Percentiles rank a stretch among this genome's conserved stretches.
Conservation (phyloP, 2,888 invertebrate species). For the Pterobdella sp. region DNA sequence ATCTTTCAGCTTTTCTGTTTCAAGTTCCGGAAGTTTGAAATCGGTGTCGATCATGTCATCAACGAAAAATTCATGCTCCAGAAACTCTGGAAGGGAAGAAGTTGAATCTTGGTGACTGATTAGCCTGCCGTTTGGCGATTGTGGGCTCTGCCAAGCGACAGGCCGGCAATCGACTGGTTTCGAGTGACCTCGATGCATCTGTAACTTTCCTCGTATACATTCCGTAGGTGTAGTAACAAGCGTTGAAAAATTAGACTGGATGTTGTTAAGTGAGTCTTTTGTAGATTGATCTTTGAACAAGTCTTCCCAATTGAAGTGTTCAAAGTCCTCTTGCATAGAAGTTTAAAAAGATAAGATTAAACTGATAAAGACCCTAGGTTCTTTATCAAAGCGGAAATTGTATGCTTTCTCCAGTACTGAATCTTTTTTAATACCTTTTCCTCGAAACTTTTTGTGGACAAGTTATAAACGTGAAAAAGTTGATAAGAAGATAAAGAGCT, state of each 20-base stretch:
- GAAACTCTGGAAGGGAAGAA: neutral
- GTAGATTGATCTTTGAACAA: neutral
- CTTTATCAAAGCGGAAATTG: neutral
- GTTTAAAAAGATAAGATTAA: neutral
- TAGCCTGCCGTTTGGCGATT: neutral
- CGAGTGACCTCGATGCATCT: too few species aligned
- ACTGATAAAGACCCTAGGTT: neutral
- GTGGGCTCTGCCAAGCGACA: too few species aligned
- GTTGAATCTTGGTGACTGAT: neutral
- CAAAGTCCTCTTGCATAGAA: slow-evolving; percentile 11
- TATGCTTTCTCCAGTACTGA: neutral
- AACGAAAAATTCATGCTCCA: neutral
- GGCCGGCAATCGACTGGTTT: too few species aligned
- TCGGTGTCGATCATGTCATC: neutral
- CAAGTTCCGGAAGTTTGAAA: too few species aligned
- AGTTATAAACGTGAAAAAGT: neutral
- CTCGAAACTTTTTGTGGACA: too few species aligned
- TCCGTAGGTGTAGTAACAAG: too few species aligned
- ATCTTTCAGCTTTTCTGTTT: neutral
- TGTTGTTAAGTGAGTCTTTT: neutral
- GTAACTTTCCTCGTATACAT: too few species aligned
- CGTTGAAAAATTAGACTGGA: too few species aligned
- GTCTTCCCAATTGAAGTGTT: slow-evolving; percentile 16
- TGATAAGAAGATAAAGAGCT: neutral
- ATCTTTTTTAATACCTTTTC: neutral